These are phyloP conservation scores for Phylloscopus whistleri DNA, from an alignment of 2,113 vertebrate species.

Conservation along the genomic window DNA sequence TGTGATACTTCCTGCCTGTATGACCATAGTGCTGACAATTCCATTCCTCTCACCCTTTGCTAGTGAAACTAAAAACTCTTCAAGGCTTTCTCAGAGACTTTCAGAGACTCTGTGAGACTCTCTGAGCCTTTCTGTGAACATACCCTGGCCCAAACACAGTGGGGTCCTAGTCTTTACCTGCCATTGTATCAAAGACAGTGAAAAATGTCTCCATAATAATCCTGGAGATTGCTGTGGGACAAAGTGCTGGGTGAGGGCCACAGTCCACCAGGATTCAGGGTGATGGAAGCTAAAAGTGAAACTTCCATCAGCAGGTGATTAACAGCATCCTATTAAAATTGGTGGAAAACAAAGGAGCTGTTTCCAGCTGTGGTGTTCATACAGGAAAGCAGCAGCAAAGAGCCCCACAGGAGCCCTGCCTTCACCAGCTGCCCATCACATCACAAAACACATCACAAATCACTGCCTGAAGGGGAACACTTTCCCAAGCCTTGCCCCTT, in stretches of 20 bases:
- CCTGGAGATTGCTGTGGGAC: not conserved
- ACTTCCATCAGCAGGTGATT: not conserved
- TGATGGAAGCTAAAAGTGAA: not conserved
- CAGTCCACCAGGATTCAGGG: not conserved
- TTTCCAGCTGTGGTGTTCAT: not conserved
- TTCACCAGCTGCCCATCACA: not conserved
- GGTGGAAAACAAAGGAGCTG: not conserved
- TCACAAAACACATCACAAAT: not conserved
- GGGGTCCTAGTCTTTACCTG: not conserved
- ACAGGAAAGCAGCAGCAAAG: not conserved
- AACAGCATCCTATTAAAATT: not conserved
- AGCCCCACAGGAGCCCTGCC: not conserved
- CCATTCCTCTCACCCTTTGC: not conserved
- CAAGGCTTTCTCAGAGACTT: not conserved
- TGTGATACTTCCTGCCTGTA: not conserved
- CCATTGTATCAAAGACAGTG: not conserved
- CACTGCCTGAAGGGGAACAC: fast-evolving
- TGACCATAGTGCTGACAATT: not conserved
- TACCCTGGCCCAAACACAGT: not conserved
- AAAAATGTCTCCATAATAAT: not conserved
- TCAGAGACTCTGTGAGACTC: not conserved
- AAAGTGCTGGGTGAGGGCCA: not conserved
- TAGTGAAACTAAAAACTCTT: not conserved
- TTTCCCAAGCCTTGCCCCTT: not conserved
- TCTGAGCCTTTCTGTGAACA: not conserved